Conservation (phyloP, 2,113 vertebrate genomes). For the Caracal caracal region DNA sequence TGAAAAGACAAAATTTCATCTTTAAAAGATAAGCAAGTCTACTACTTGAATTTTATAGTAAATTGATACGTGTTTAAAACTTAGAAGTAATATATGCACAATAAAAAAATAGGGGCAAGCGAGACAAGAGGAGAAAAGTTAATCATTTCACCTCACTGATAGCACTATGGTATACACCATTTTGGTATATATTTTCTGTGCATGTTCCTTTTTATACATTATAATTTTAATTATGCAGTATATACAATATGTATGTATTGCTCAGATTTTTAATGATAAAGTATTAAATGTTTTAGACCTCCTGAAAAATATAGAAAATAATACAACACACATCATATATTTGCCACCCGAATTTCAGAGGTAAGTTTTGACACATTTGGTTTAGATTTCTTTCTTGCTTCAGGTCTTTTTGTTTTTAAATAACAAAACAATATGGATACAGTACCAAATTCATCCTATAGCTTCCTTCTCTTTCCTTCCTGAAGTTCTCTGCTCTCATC, state of each 20-base stretch:
- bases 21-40: conserved; percentile 47
- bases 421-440: neutral
- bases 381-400: neutral
- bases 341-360: neutral
- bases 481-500: neutral
- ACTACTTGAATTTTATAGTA: neutral
- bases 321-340: neutral
- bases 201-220: neutral
- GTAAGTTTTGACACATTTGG: neutral
- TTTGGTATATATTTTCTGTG: neutral
- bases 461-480: neutral
- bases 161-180: neutral
- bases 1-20: conserved; percentile 32
- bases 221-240: neutral
- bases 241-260: neutral
- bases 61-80: conserved; percentile 7
- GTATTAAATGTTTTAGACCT: neutral
- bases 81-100: neutral
- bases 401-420: conserved; percentile 3
- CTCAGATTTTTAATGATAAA: neutral
- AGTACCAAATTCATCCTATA: neutral
- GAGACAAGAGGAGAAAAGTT: neutral
- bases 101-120: neutral
- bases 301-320: neutral
- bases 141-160: neutral